These are phyloP conservation scores for Hapalemur alaotrensis DNA, from an alignment of 2,797 vertebrate species.

Conservation along the genomic window DNA sequence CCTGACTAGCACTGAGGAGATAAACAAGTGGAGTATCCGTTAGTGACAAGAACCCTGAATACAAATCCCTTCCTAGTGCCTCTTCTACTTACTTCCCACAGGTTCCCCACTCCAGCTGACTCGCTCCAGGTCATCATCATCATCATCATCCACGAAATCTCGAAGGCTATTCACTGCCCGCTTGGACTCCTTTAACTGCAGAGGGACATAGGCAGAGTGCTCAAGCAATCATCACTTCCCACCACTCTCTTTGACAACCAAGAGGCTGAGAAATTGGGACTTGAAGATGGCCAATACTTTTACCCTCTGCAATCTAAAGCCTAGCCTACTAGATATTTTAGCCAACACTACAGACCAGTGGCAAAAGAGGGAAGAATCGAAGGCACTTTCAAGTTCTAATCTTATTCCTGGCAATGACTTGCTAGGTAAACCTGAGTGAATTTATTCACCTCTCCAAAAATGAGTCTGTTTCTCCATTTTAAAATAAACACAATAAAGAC, in stretches of 20 bases:
- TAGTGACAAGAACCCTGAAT: background rate
- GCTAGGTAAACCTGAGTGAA: background rate
- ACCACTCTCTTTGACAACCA: background rate
- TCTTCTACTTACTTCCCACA: conserved; percentile 92
- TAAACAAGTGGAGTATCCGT: background rate
- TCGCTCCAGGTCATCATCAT: conserved; percentile 92
- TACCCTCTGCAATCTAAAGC: background rate
- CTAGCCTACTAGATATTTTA: background rate
- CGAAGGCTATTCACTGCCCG: conserved; percentile 93
- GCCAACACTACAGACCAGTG: background rate
- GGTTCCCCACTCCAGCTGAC: conserved; percentile 97
- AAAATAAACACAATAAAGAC: background rate
- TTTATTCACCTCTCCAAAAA: conserved; percentile 1
- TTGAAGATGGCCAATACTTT: background rate
- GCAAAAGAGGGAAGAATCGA: background rate
- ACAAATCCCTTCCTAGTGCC: background rate
- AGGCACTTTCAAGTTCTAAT: background rate
- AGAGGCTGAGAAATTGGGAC: background rate
- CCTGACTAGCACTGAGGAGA: background rate
- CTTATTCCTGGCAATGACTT: background rate
- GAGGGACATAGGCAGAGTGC: background rate
- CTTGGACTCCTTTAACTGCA: conserved; percentile 94
- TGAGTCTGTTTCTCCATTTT: background rate
- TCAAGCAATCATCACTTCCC: background rate
- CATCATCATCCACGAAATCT: conserved; percentile 87